These are phyloP conservation scores for Peromyscus polionotus DNA, from an alignment of 2,113 vertebrate species.

Conservation along the genomic window DNA sequence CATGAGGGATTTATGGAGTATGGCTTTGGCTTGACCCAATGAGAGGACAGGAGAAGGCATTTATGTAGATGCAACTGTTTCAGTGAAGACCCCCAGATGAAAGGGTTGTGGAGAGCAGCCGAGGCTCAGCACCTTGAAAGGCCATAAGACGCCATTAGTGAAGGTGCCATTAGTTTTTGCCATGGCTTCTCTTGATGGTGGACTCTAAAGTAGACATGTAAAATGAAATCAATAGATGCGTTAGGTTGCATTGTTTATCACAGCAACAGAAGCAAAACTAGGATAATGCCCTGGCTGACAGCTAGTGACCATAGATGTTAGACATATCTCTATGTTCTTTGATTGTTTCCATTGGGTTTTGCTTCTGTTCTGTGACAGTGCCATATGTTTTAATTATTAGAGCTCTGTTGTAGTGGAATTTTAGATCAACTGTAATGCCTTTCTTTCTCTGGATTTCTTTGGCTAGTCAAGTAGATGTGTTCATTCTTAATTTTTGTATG, in stretches of 20 bases:
- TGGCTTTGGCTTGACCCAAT: too few relatives aligned
- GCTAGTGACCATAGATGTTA: background rate
- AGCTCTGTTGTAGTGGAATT: background rate
- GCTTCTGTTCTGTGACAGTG: too few relatives aligned
- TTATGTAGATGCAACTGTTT: too few relatives aligned
- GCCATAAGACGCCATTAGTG: too few relatives aligned
- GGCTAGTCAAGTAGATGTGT: background rate
- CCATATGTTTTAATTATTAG: background rate
- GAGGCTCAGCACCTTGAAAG: too few relatives aligned
- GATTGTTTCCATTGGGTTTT: background rate
- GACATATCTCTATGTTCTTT: background rate
- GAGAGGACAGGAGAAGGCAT: too few relatives aligned
- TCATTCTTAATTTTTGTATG: background rate
- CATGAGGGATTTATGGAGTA: too few relatives aligned
- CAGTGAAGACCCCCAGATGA: too few relatives aligned
- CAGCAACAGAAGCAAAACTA: background rate
- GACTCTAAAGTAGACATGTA: background rate
- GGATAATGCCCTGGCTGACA: background rate
- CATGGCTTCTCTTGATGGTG: background rate
- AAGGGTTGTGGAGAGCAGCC: too few relatives aligned
- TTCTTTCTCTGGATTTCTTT: background rate
- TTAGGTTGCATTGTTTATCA: background rate
- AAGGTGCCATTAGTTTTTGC: background rate
- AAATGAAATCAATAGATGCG: background rate
- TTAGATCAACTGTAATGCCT: background rate